Conservation (phyloP, 2,888 invertebrate species). For the Heliconius aoede region DNA sequence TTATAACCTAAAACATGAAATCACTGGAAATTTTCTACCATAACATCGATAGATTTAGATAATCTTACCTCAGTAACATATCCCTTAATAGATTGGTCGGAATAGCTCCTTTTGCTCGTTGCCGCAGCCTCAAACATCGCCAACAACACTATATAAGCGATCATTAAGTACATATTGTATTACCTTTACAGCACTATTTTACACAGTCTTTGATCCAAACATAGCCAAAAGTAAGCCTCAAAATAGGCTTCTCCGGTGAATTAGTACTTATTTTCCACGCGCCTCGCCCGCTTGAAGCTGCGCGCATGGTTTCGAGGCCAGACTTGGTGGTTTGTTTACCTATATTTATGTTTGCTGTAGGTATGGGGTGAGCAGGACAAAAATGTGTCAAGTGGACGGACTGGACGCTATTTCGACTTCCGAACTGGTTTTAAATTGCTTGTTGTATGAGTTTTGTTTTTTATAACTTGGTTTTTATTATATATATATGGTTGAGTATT, state of each 20-base stretch:
- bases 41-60: neutral
- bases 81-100: slow-evolving; percentile 91
- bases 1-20: neutral
- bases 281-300: slow-evolving; percentile 57
- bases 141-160: slow-evolving; percentile 67
- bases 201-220: slow-evolving; percentile 67
- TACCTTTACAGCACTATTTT: slow-evolving; percentile 39
- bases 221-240: slow-evolving; percentile 68
- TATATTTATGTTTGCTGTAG: slow-evolving; percentile 24
- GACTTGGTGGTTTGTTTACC: slow-evolving; percentile 30
- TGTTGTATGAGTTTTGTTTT: neutral
- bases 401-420: slow-evolving; percentile 31
- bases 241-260: slow-evolving; percentile 57
- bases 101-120: slow-evolving; percentile 87
- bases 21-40: neutral
- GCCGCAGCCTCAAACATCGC: slow-evolving; percentile 66
- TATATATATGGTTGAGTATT: no score
- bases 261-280: slow-evolving; percentile 67
- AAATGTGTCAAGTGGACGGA: slow-evolving; percentile 28
- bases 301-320: slow-evolving; percentile 39
- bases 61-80: slow-evolving; percentile 90
- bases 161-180: slow-evolving; percentile 65
- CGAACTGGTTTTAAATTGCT: slow-evolving; percentile 12
- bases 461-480: no score
- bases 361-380: slow-evolving; percentile 22